Base-by-base conservation (phyloP, 2,888 invertebrate species). In the Aphodius granarius region DNA sequence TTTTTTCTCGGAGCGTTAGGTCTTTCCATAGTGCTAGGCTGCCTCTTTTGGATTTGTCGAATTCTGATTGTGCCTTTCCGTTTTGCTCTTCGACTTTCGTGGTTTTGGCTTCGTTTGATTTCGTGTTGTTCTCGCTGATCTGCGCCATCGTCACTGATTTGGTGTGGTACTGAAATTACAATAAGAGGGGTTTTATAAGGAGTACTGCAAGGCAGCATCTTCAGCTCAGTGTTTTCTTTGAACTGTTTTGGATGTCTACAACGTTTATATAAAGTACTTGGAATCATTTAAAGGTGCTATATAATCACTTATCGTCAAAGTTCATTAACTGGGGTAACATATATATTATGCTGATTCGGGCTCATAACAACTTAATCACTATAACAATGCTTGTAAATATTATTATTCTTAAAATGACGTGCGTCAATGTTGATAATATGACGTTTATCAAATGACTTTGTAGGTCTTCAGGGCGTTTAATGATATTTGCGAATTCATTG, bases 1-100 rank as follows among this genome's bases (percentile, higher is more conserved):
- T 88, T 83, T 91, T 92, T 83, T 92, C 88, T 65, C 87, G 86
- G 78, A 73, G 73, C 13, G 63, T 22, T 9, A 76, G 21, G 15
- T 76, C 76, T 9, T 73, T 76, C 76, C 76, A 76, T 23, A 71
- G 19, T 62, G 64, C 63, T 13, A 72, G 72, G n/a, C 63, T 66
- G 71, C 22, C 64, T 19, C 21, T 23, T 70, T 76, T 76, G 13
- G 65, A 1, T 65, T 65, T 65, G 16, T 19, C 65, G 43, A 43
- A 43, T 13, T 43, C 43, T 3, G 43, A 9, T 65, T 65, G 63
- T 62, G 62, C n/a, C 22, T 43, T 43, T 43, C 43, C 43, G 43
- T 43, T 43, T 13, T 43, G 43, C 43, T 43, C 43, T 13, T 43
- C 43, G 43, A 43, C 43, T 43, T 43, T 43, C 9, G 43, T 43